A percentile compares a stretch with the other conserved stretches of the same genome.
These are phyloP conservation scores for Drosophila nasuta DNA, from an alignment of 1,140 invertebrate species.

Conservation along the genomic window DNA sequence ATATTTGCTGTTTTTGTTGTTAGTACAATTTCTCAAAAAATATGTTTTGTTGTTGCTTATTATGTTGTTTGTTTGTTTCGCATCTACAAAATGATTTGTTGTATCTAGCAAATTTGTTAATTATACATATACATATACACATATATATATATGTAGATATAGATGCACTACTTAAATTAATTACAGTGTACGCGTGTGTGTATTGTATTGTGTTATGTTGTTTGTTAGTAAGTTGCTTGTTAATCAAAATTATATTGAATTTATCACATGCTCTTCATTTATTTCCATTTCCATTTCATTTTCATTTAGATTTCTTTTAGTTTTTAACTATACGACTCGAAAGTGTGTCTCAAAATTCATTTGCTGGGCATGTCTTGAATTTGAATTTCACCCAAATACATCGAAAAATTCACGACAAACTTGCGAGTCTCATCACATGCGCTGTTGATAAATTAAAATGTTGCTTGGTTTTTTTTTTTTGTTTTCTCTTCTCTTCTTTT, in stretches of 20 bases:
- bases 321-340: slow-evolving; percentile 71
- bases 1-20: slow-evolving; percentile 36
- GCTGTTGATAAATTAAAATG: slow-evolving; percentile 81
- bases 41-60: slow-evolving; percentile 49
- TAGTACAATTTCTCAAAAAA: slow-evolving; percentile 80
- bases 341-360: slow-evolving; percentile 38
- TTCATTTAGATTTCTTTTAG: slow-evolving; percentile 21
- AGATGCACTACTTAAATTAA: slow-evolving; percentile 41
- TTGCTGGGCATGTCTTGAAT: slow-evolving; percentile 49
- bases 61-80: slow-evolving; percentile 15
- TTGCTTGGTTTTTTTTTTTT: slow-evolving; percentile 38
- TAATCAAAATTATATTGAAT: slow-evolving; percentile 82
- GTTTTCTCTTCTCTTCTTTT: slow-evolving; percentile 3
- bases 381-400: slow-evolving; percentile 2
- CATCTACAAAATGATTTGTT: slow-evolving; percentile 8
- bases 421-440: slow-evolving; percentile 76
- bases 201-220: slow-evolving; percentile 23
- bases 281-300: slow-evolving; percentile 53
- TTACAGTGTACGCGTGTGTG: slow-evolving; percentile 36
- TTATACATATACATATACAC: slow-evolving; percentile 8
- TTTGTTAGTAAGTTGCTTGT: slow-evolving; percentile 73
- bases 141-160: slow-evolving; percentile 23
- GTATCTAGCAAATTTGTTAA: slow-evolving; percentile 18
- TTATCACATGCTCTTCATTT: slow-evolving; percentile 80
- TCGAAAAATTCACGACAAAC: slow-evolving; percentile 8